Conservation (phyloP, 2,113 vertebrate genomes). For the Pelusios castaneus region DNA sequence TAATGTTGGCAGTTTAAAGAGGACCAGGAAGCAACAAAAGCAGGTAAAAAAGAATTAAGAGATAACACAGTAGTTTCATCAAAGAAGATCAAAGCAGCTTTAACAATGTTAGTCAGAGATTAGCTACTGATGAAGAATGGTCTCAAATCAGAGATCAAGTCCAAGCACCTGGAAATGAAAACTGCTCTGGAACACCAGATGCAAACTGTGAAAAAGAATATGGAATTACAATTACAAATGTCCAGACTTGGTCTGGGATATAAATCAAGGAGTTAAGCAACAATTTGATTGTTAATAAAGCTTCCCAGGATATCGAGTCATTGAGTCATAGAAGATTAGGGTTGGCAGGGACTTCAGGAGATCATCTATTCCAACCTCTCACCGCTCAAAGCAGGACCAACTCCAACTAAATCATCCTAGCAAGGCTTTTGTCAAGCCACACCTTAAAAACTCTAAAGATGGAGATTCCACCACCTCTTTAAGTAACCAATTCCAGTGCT, state of each 20-base stretch:
- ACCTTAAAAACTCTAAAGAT: too few relatives aligned
- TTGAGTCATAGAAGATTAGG: too few relatives aligned
- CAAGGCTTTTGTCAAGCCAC: too few relatives aligned
- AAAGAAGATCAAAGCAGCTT: background rate
- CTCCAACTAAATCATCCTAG: too few relatives aligned
- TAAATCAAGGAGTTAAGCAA: background rate
- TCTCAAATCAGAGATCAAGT: background rate
- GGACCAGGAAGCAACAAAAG: background rate
- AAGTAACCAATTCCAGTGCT: too few relatives aligned
- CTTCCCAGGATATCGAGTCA: background rate
- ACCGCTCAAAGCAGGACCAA: too few relatives aligned
- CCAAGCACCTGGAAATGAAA: background rate
- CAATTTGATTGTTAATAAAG: background rate
- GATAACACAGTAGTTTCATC: rapidly evolving
- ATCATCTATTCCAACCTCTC: too few relatives aligned
- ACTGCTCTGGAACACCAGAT: background rate
- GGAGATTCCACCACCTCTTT: too few relatives aligned
- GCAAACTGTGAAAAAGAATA: background rate
- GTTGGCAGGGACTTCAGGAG: too few relatives aligned
- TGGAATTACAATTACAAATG: background rate
- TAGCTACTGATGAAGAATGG: background rate
- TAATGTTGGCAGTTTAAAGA: background rate
- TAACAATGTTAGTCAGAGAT: background rate
- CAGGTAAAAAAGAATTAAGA: background rate
- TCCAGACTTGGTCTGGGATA: background rate